phyloP scores from a whole-genome alignment of 2,888 invertebrate species.

The Melinopterus prodromus region DNA sequence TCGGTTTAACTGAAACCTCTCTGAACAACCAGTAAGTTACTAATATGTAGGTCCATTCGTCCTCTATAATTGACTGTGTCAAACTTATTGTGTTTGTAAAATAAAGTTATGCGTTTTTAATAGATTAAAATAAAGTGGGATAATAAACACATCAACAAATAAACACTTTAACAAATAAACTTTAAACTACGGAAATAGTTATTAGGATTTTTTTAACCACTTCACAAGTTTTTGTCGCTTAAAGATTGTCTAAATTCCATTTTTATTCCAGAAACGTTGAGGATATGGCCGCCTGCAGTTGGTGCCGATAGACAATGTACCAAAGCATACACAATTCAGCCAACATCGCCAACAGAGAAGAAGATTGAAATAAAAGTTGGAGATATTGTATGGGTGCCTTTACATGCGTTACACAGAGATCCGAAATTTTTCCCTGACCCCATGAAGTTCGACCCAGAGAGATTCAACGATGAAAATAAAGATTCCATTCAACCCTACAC shows the following conservation, averaged over 20 bases:
- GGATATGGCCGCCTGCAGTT: slow-evolving; percentile 62
- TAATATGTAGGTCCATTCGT: too few relatives aligned
- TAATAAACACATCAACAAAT: too few relatives aligned
- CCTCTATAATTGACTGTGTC: too few relatives aligned
- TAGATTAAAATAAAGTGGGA: too few relatives aligned
- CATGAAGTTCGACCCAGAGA: slow-evolving; percentile 60
- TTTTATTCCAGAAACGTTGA: slow-evolving; percentile 55
- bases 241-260: background rate
- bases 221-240: too few relatives aligned
- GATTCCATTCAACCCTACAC: slow-evolving; percentile 42
- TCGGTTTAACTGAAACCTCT: too few relatives aligned
- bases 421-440: slow-evolving; percentile 60
- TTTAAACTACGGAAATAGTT: too few relatives aligned
- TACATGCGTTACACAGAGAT: slow-evolving; percentile 59
- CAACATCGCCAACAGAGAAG: slow-evolving; percentile 39
- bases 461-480: slow-evolving; percentile 56
- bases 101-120: too few relatives aligned
- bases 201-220: too few relatives aligned
- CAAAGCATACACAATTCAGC: slow-evolving; percentile 60
- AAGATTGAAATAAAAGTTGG: slow-evolving; percentile 48
- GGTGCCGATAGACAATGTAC: slow-evolving; percentile 62
- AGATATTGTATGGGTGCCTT: slow-evolving; percentile 53
- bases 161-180: too few relatives aligned
- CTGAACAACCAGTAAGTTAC: too few relatives aligned
- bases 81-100: too few relatives aligned